phyloP scores from a whole-genome alignment of 2,888 invertebrate genomes.

The Melinaea menophilus region DNA sequence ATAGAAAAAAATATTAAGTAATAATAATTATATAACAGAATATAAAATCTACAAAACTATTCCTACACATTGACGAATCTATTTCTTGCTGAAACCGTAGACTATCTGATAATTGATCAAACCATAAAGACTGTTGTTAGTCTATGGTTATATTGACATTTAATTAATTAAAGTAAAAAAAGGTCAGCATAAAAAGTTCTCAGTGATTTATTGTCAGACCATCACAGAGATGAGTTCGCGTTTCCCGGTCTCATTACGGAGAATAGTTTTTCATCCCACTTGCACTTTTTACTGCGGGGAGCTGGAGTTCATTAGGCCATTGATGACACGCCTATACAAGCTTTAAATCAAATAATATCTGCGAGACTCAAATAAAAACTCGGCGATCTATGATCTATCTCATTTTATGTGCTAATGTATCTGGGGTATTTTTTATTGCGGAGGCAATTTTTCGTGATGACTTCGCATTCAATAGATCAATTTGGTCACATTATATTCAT shows the following conservation, averaged over 20 bases:
- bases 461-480: too few species aligned
- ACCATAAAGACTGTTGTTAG: too few species aligned
- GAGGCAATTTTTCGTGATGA: too few species aligned
- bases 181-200: background rate
- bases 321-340: background rate
- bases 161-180: background rate
- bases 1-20: too few species aligned
- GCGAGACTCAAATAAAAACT: background rate
- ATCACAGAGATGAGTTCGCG: background rate
- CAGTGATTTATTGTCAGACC: background rate
- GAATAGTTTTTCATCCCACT: constrained; percentile 17
- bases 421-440: background rate
- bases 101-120: too few species aligned
- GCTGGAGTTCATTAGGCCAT: constrained; percentile 2
- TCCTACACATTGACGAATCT: too few species aligned
- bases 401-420: constrained; percentile 8
- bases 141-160: background rate
- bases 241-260: constrained; percentile 4
- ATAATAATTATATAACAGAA: too few species aligned
- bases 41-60: too few species aligned
- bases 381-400: too few species aligned
- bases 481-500: too few species aligned
- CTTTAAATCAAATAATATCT: background rate
- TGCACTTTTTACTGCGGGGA: constrained; percentile 7
- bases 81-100: too few species aligned